A percentile compares a stretch with the other conserved stretches of the same genome.
Evolutionary conservation across 1,140 invertebrate genomes (phyloP).

Genomic region (Anthonomus grandis): DNA sequence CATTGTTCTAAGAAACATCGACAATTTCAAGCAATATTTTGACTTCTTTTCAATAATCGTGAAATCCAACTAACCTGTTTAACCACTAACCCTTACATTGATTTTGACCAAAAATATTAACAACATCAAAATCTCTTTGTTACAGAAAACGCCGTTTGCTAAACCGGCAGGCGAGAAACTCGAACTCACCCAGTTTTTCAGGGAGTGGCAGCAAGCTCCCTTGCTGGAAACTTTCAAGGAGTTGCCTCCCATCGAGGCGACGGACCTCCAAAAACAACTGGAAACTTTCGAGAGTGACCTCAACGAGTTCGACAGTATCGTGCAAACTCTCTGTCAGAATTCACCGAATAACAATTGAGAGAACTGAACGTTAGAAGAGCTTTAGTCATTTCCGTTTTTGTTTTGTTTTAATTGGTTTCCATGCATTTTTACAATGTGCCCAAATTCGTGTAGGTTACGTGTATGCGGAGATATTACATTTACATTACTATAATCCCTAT

Average conservation of each 20-base stretch:
- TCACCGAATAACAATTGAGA: conserved; percentile 52
- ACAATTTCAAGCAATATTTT: no score
- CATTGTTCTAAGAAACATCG: no score
- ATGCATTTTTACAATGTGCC: conserved; percentile 24
- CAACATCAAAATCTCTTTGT: conserved; percentile 34
- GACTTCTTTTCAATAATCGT: neutral
- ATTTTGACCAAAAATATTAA: neutral
- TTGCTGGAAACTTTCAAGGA: conserved; percentile 63
- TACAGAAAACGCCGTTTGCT: conserved; percentile 61
- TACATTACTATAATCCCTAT: conserved; percentile 15
- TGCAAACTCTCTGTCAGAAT: conserved; percentile 60
- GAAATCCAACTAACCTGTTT: neutral
- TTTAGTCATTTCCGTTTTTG: conserved; percentile 17
- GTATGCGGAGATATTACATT: neutral
- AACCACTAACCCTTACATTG: no score
- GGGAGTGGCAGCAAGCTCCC: conserved; percentile 75
- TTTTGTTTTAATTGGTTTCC: neutral
- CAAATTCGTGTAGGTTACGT: conserved; percentile 9
- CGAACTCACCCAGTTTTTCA: conserved; percentile 74
- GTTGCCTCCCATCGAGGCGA: conserved; percentile 59
- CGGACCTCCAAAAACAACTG: conserved; percentile 68
- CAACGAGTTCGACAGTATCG: conserved; percentile 69
- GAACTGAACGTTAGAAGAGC: neutral
- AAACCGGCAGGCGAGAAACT: conserved; percentile 60
- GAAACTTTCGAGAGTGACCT: conserved; percentile 71